These are phyloP conservation scores for Steinernema carpocapsae DNA, from an alignment of 2,888 invertebrate species.

Conservation along the genomic window DNA sequence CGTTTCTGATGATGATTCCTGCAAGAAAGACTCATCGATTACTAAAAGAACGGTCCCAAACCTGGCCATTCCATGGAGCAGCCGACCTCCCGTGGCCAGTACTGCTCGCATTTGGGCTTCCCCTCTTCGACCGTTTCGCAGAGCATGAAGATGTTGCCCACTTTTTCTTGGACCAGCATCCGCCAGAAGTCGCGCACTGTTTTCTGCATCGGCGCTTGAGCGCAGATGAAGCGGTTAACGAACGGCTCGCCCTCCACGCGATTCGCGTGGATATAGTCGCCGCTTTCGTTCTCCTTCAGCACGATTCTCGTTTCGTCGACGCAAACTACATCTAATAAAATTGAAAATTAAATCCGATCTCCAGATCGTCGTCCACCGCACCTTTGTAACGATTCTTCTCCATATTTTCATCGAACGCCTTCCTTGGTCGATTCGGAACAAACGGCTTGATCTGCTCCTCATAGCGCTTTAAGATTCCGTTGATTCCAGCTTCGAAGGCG, in stretches of 20 bases:
- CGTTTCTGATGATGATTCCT: constrained; percentile 11
- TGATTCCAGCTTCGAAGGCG: not conserved
- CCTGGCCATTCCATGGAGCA: constrained; percentile 21
- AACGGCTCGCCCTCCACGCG: constrained; percentile 37
- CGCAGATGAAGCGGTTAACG: constrained; percentile 40
- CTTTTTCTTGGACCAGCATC: constrained; percentile 41
- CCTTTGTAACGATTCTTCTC: constrained; percentile 37
- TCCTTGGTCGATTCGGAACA: not conserved
- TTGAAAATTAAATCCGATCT: not conserved
- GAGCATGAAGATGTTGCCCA: constrained; percentile 43
- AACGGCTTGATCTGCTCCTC: not conserved
- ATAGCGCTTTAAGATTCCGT: not conserved
- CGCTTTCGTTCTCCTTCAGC: constrained; percentile 37
- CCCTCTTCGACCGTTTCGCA: constrained; percentile 41
- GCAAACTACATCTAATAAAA: constrained; percentile 37
- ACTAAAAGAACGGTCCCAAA: not conserved
- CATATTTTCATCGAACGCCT: constrained; percentile 31
- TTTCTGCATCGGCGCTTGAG: constrained; percentile 34
- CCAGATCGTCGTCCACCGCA: not conserved
- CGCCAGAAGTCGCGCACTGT: constrained; percentile 37
- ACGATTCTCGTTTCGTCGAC: constrained; percentile 38
- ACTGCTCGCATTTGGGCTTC: constrained; percentile 40
- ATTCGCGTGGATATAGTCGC: constrained; percentile 43
- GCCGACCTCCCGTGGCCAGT: constrained; percentile 38
- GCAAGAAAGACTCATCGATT: not conserved